Evolutionary conservation across 2,113 vertebrate genomes (phyloP), one percentile per base, ranked within the genome.

Genomic region (Puntigrus tetrazona): DNA sequence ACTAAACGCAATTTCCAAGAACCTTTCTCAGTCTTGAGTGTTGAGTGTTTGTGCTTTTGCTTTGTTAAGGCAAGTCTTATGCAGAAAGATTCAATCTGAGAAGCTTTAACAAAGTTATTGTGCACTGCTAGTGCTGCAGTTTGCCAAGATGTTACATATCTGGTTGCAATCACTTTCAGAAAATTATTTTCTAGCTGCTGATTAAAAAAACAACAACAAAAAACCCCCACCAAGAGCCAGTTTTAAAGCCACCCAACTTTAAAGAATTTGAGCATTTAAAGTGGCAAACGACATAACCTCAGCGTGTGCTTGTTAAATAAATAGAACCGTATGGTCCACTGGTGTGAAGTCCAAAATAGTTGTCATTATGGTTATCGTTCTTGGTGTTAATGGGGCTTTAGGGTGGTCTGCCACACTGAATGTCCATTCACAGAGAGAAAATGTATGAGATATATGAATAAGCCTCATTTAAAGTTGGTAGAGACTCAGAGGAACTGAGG

Each of bases 21-120:
- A 43, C 43, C 34, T 5, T 20, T 36, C 25, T 14, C 7, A 31
- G 43, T 31, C 7, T 50, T 50, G 22, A 50, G 43, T 47, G 25
- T 45, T 74, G 41, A 29, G 22, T 75, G 27, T 74, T 20, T 75
- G 73, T 75, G 27, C 16, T 16, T n/a, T n/a, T n/a, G n/a, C n/a
- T n/a, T n/a, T n/a, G n/a, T 45, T 27, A 73, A 38, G 22, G 36
- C 69, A 72, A 45, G 70, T 73, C 45, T 73, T n/a, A 73, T 73
- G 70, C 22, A 73, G 27, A 45, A 11, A 16, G n/a, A 45, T 43
- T 16, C 5, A 27, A 3, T 73, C 27, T 73, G 38, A 27, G 38
- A 2, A 14, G 70, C 38, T 73, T 45, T 45, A 45, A 43, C 22
- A 45, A 25, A 43, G 6, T 25, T 73, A 73, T 38, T 38, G 34